Evolutionary conservation across 1,140 invertebrate species (phyloP).

Genomic region (Drosophila persimilis): DNA sequence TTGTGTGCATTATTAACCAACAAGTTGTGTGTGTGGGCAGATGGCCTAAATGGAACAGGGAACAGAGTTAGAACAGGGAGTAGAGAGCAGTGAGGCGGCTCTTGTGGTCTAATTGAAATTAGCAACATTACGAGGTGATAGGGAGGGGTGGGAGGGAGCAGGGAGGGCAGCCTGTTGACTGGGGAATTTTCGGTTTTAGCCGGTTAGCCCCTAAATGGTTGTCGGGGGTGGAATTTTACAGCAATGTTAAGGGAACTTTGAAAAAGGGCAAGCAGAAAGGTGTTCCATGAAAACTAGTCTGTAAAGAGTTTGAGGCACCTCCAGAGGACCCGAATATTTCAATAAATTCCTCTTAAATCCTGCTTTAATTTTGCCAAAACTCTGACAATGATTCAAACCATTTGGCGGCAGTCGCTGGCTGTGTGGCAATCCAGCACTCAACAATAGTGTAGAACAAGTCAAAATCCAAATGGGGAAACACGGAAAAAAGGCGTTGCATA

Average conservation of each 20-base stretch:
- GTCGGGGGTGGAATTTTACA: constrained; percentile 19
- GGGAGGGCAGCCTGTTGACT: constrained; percentile 19
- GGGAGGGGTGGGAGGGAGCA: background rate
- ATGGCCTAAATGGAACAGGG: constrained; percentile 8
- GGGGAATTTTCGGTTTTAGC: constrained; percentile 35
- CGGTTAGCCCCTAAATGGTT: constrained; percentile 34
- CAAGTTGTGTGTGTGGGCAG: constrained; percentile 55
- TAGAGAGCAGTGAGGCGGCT: constrained; percentile 3
- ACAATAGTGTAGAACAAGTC: constrained; percentile 31
- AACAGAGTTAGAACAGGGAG: background rate
- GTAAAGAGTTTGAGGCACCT: no score
- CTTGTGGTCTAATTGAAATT: constrained; percentile 76
- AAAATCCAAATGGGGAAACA: constrained; percentile 22
- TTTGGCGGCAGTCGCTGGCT: background rate
- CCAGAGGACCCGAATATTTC: no score
- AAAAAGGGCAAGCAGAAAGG: background rate
- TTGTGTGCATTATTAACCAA: constrained; percentile 81
- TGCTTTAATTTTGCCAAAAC: constrained; percentile 25
- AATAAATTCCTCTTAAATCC: no score
- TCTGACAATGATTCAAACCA: background rate
- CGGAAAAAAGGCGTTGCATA: constrained; percentile 56
- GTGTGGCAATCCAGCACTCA: constrained; percentile 20
- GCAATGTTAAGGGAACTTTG: background rate
- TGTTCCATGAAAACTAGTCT: no score
- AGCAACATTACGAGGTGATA: constrained; percentile 47